phyloP scores from a whole-genome alignment of 2,888 invertebrate species.

The Drosophila suboccidentalis region DNA sequence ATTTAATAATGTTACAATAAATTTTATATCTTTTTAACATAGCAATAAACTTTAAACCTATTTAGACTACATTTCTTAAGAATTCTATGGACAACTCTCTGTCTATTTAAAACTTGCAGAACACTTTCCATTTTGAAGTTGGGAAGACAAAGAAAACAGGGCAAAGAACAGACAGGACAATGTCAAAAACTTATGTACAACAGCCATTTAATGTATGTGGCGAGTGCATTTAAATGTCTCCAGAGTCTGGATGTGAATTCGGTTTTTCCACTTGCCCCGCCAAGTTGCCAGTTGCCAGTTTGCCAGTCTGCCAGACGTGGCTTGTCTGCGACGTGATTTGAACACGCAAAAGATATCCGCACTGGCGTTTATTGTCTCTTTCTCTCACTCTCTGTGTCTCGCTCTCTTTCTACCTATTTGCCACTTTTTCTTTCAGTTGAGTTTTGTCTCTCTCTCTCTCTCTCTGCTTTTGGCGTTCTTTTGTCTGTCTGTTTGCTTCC shows the following conservation, averaged over 20 bases:
- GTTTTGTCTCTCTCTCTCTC: conserved; percentile 31
- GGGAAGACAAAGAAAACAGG: conserved; percentile 43
- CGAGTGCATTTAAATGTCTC: conserved; percentile 41
- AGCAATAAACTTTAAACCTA: background rate
- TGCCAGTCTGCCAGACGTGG: conserved; percentile 52
- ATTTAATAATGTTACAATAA: background rate
- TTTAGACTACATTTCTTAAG: background rate
- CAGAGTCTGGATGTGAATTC: conserved; percentile 41
- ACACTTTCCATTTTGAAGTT: conserved; percentile 56
- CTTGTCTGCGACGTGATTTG: conserved; percentile 75
- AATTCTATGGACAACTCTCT: background rate
- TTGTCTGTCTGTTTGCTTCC: conserved; percentile 58
- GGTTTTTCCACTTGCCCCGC: conserved; percentile 6
- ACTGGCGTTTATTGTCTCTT: conserved; percentile 25
- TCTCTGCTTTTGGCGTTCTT: conserved; percentile 27
- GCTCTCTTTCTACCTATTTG: conserved; percentile 32
- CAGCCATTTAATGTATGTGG: conserved; percentile 9
- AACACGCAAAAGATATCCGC: conserved; percentile 71
- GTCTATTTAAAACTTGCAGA: conserved; percentile 15
- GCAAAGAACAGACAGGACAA: conserved; percentile 34
- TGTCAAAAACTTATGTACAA: conserved; percentile 7
- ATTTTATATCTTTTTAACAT: too few relatives aligned
- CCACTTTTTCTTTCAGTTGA: conserved; percentile 64
- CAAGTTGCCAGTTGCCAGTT: conserved; percentile 8
- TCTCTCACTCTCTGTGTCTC: background rate